A percentile compares a stretch with the other conserved stretches of the same genome.
Conservation (phyloP, 2,888 invertebrate species). For the Drosophila barbarae region DNA sequence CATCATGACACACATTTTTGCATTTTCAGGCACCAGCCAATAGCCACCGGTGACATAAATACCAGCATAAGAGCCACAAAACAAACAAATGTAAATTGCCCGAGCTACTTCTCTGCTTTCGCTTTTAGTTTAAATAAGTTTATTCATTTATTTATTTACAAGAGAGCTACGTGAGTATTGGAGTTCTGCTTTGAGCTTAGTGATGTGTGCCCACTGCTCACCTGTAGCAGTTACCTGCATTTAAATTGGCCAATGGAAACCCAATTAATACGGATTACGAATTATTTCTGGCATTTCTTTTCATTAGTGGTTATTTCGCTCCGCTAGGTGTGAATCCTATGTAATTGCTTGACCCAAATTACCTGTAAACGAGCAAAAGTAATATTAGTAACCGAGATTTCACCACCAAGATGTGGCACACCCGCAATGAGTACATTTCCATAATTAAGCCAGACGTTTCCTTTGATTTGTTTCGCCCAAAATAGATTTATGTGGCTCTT, state of each 20-base stretch:
- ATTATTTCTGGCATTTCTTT: conserved; percentile 33
- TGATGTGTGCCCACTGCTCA: conserved; percentile 17
- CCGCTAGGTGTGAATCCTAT: conserved; percentile 3
- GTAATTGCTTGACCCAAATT: conserved; percentile 7
- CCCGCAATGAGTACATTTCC: neutral
- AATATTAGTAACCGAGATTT: neutral
- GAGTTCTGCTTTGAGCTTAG: conserved; percentile 25
- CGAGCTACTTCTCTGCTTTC: conserved; percentile 55
- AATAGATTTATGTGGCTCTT: conserved; percentile 30
- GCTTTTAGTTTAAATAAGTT: conserved; percentile 45
- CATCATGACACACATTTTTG: conserved; percentile 70
- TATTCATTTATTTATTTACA: conserved; percentile 3
- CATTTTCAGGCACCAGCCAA: conserved; percentile 49
- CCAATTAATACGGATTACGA: conserved; percentile 31
- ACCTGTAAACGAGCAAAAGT: neutral
- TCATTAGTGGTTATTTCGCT: conserved; percentile 2
- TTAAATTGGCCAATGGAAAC: conserved; percentile 29
- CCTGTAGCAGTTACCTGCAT: conserved; percentile 18
- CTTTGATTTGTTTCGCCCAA: neutral
- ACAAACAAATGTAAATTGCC: conserved; percentile 60
- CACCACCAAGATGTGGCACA: conserved; percentile 1
- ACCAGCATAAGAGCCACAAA: conserved; percentile 44
- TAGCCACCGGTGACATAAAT: conserved; percentile 56
- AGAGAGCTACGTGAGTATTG: conserved; percentile 53
- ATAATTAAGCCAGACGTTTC: conserved; percentile 13